Base-by-base conservation (phyloP, 2,797 vertebrate genomes). In the Enteromius unitaeniatus region DNA sequence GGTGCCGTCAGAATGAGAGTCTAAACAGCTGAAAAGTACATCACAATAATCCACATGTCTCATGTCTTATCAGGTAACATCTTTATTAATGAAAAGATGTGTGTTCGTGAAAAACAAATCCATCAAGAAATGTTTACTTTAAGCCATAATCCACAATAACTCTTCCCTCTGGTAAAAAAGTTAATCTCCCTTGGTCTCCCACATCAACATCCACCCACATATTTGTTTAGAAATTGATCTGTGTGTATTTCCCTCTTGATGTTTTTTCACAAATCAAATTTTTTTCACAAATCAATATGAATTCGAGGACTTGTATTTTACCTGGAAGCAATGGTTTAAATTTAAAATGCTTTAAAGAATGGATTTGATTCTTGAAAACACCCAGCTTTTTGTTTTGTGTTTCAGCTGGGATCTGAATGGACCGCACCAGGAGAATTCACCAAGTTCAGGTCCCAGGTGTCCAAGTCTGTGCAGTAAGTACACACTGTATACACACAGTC, bases 391-490 rank as follows among this genome's bases (percentile, higher is more conserved):
- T 60, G 26, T 76, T 91, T 78, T 88, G 87, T 89, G 81, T 93
- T 94, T 89, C 93, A 99, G 98, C 93, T 97, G 84, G 98, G 98
- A 26, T 96, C 96, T 0, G 98, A 99, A 89, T 99, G 98, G 98
- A 99, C 97, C 0, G 98, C 98, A 0, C 98, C 98, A 0, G 98
- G 98, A 83, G 98, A 99, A 88, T 99, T 99, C 93, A 98, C 95
- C 94, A 99, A 99, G 89, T 99, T 99, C 95, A 96, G 97, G 92
- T 98, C 98, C 13, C 98, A 99, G 82, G 96, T 97, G 73, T 99
- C 98, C 85, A 99, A 96, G 89, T 96, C 97, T 76, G 92, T 97
- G 53, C 96, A 96, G 98, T 99, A 93, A 96, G 97, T 95, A 91
- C 79, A 79, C 11, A 45, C 47, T 28, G 19, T 31, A 37, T 26